Conservation (phyloP, 2,888 invertebrate species). For the Nipponacmea schrenckii region DNA sequence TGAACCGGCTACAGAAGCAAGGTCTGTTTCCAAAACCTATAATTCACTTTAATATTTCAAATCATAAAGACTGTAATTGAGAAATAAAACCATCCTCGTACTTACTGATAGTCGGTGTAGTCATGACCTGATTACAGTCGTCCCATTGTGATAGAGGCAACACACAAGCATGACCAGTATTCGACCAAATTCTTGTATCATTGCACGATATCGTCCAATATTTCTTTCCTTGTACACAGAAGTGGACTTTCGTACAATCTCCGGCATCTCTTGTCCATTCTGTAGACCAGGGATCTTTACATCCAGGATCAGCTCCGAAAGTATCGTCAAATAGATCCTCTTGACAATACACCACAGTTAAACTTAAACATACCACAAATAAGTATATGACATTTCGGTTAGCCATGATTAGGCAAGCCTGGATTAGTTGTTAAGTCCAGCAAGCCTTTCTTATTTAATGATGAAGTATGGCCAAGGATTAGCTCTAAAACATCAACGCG, state of each 20-base stretch:
- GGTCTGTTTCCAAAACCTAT: too few relatives aligned
- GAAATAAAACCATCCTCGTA: too few relatives aligned
- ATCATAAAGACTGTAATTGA: too few relatives aligned
- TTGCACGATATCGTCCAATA: slow-evolving; percentile 44
- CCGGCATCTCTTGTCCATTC: slow-evolving; percentile 42
- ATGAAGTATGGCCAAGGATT: not conserved
- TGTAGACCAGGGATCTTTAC: slow-evolving; percentile 43
- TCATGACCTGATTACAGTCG: slow-evolving; percentile 43
- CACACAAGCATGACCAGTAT: slow-evolving; percentile 44
- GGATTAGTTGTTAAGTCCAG: not conserved
- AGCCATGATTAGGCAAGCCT: slow-evolving; percentile 2
- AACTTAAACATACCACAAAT: not conserved
- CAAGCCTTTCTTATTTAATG: not conserved
- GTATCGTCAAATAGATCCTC: slow-evolving; percentile 28
- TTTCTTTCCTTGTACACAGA: slow-evolving; percentile 36
- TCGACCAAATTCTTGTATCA: slow-evolving; percentile 44
- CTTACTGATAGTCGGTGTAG: slow-evolving; percentile 42
- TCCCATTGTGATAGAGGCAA: slow-evolving; percentile 47
- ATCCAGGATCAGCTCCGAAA: slow-evolving; percentile 43
- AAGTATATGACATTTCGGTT: not conserved
- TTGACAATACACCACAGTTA: not conserved
- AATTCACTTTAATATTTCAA: too few relatives aligned
- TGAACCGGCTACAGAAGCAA: too few relatives aligned
- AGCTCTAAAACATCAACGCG: not conserved
- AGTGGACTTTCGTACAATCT: slow-evolving; percentile 39